phyloP scores from a whole-genome alignment of 2,888 invertebrate genomes.

The Synanthedon andrenaeformis region DNA sequence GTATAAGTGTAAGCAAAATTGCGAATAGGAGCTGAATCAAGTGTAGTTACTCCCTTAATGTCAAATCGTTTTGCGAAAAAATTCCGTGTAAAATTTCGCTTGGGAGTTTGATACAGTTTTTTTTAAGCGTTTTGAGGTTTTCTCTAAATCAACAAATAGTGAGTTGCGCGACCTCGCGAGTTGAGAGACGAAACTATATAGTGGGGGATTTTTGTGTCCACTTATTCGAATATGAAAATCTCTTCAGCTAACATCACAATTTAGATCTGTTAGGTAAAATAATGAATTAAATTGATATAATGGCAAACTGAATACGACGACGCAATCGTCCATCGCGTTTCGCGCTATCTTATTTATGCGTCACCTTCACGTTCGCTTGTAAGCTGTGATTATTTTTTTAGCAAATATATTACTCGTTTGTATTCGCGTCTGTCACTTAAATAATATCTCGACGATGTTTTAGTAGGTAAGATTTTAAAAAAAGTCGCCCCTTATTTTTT shows the following conservation, averaged over 20 bases:
- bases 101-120: no score
- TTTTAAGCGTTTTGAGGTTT: no score
- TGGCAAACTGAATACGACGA: not conserved
- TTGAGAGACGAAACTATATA: conserved; percentile 19
- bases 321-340: conserved; percentile 51
- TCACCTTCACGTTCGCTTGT: conserved; percentile 52
- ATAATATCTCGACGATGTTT: conserved; percentile 35
- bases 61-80: no score
- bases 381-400: conserved; percentile 59
- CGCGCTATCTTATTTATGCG: conserved; percentile 36
- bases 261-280: conserved; percentile 31
- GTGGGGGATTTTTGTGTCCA: conserved; percentile 65
- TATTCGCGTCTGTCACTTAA: conserved; percentile 34
- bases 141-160: no score
- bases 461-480: conserved; percentile 41
- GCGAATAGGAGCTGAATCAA: no score
- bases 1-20: no score
- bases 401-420: conserved; percentile 33
- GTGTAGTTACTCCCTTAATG: no score
- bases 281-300: not conserved
- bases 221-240: conserved; percentile 53
- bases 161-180: no score
- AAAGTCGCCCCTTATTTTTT: conserved; percentile 22
- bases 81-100: no score
- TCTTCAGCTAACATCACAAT: conserved; percentile 50